phyloP scores from a whole-genome alignment of 1,140 invertebrate species.

The Magallana ariakensis region DNA sequence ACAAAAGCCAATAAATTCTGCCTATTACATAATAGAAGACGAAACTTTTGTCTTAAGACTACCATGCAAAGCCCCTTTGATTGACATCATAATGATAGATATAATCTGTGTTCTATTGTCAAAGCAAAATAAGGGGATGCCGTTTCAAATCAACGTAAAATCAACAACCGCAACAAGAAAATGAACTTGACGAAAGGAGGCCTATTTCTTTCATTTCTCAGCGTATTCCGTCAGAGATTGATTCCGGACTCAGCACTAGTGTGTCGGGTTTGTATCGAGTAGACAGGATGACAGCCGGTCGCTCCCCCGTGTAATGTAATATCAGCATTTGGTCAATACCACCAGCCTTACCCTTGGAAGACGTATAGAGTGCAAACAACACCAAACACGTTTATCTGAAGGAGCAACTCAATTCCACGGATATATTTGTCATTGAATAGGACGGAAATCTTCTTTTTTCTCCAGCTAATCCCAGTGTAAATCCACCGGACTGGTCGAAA shows the following conservation, averaged over 20 bases:
- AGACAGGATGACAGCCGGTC: not conserved
- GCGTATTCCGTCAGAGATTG: not conserved
- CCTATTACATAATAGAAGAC: not conserved
- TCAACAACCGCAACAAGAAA: not conserved
- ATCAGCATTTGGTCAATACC: conserved; percentile 20
- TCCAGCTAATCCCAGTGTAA: too few relatives aligned
- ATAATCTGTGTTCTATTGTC: not conserved
- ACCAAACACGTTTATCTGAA: conserved; percentile 28
- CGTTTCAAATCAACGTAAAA: not conserved
- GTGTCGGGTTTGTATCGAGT: not conserved
- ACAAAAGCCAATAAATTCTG: not conserved
- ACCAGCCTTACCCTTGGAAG: not conserved
- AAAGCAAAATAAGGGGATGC: not conserved
- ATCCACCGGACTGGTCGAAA: too few relatives aligned
- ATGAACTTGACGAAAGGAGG: not conserved
- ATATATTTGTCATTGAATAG: conserved; percentile 22
- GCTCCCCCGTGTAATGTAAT: conserved; percentile 12
- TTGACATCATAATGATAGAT: not conserved
- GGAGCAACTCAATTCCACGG: conserved; percentile 12
- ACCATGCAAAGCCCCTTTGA: not conserved
- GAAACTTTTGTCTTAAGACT: not conserved
- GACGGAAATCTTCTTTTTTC: not conserved
- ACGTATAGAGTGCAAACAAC: conserved; percentile 23
- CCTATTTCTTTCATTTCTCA: not conserved
- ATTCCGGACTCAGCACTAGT: not conserved